phyloP scores from a whole-genome alignment of 2,113 vertebrate species.

The Hassar affinis region DNA sequence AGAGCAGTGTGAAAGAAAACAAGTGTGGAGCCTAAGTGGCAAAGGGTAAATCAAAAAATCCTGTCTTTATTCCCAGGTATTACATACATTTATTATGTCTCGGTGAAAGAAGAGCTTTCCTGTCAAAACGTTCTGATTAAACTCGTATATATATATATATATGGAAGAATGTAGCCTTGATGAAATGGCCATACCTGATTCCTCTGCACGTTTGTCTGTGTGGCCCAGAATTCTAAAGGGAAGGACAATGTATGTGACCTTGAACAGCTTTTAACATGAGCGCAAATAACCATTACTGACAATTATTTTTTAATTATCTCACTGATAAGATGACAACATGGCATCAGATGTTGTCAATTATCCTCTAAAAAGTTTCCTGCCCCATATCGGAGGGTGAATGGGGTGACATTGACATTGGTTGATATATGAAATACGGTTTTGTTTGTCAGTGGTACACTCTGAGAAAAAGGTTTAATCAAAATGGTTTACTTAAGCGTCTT shows the following conservation, averaged over 20 bases:
- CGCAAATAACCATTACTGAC: background rate
- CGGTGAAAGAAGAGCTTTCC: background rate
- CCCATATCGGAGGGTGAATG: constrained; percentile 3
- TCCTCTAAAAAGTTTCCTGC: constrained; percentile 35
- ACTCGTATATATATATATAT: background rate
- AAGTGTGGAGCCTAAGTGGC: constrained; percentile 6
- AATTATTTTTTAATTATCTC: constrained; percentile 14
- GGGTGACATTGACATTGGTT: constrained; percentile 38
- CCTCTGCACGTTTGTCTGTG: background rate
- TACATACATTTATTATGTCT: background rate
- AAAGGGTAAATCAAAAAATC: constrained; percentile 22
- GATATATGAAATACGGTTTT: too few relatives aligned
- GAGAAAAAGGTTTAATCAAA: background rate
- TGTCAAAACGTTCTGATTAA: background rate
- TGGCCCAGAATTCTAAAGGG: background rate
- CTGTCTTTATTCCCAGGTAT: constrained; percentile 5
- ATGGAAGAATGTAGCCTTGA: background rate
- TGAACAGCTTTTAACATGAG: constrained; percentile 8
- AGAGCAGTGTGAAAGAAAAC: constrained; percentile 34
- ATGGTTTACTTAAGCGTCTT: background rate
- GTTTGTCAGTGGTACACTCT: too few relatives aligned
- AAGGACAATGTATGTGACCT: constrained; percentile 30
- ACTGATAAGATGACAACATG: constrained; percentile 19
- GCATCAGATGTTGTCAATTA: constrained; percentile 45
- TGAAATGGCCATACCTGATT: background rate